Base-by-base conservation (phyloP, 2,888 invertebrate genomes). In the Idaea aversata region DNA sequence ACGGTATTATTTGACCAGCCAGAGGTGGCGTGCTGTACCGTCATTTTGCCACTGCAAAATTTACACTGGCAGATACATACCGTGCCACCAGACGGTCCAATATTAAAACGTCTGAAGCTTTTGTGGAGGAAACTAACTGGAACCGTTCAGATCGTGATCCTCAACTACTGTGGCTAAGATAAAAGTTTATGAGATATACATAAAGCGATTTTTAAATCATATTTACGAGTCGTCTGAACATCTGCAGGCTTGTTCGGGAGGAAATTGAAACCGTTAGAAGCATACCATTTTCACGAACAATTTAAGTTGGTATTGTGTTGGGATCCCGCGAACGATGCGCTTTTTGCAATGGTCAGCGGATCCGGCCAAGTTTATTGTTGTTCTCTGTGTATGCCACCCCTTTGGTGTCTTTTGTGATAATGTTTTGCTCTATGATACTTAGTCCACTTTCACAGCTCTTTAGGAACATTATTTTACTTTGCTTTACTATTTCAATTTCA, bases 121-220 rank as follows among this genome's bases (percentile, higher is more conserved):
- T 91, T 91, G 90, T 91, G 81, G 80, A 80, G 83, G 83, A 87
- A 89, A 90, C 88, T 88, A 87, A 88, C 85, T 86, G 86, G 81
- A 79, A 87, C 81, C 86, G 85, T 86, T 88, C 85, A 86, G 82
- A 84, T 73, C 78, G 76, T 80, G 83, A 83, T 80, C 86, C 83
- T 82, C 83, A 77, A 79, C 85, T 83, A 76, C 79, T 77, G 78
- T 75, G 84, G 71, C 62, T 64, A 78, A 89, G 90, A 93, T 93
- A 93, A 93, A 93, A 93, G 86, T 93, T 93, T 91, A 93, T 88
- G 90, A 87, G 86, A 88, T 89, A 90, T 90, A 92, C 90, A 91
- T 91, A 91, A 91, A 92, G 90, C 91, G 88, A 91, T 92, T 91
- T 89, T 91, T 88, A 91, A 92, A 91, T 93, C 89, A 92, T 92